Base-by-base conservation (phyloP, 2,888 invertebrate species). In the Dynastes grantii region DNA sequence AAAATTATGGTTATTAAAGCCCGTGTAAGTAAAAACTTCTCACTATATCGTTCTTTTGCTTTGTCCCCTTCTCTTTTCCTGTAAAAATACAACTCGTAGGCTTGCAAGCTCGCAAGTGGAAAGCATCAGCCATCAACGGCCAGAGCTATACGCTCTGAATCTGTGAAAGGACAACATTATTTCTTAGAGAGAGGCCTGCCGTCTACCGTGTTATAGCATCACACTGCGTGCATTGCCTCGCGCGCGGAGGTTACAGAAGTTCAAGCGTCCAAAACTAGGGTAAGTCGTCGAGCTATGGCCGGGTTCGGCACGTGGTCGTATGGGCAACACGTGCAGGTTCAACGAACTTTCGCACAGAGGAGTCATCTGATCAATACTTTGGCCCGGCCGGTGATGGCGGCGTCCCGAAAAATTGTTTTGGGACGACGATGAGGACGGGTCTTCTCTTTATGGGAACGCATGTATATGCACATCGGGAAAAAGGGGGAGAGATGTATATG, bases 271-370 rank as follows among this genome's bases (percentile, higher is more conserved):
- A 83, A 85, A 86, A 85, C 86, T 86, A 86, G 86, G 86, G 86
- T 86, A 86, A 86, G 84, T 85, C 80, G 81, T 83, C 84, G 83
- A 85, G 83, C 84, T 84, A 83, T 83, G 84, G 85, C 85, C 84
- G 84, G 85, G 85, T 85, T 84, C 85, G 84, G 85, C 85, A 86
- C 86, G 86, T 86, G 86, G 84, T 82, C 80, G 78, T 78, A 81
- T 49, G 13, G 80, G 80, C 81, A 83, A 81, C 86, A 86, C 86
- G 86, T 85, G 86, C 83, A 82, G 78, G 83, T 85, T 85, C 85
- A 80, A 82, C 82, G 85, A 85, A 78, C 84, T 84, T 51, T 55
- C 45, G 65, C 70, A 22, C 27, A 55, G 55, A 22, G 55, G 55
- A 49, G 45, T 80, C 82, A 79, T 51, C 77, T 80, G 83, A 81